These are phyloP conservation scores for Gasterosteus aculeatus DNA, from an alignment of 2,113 vertebrate genomes.

Conservation along the genomic window DNA sequence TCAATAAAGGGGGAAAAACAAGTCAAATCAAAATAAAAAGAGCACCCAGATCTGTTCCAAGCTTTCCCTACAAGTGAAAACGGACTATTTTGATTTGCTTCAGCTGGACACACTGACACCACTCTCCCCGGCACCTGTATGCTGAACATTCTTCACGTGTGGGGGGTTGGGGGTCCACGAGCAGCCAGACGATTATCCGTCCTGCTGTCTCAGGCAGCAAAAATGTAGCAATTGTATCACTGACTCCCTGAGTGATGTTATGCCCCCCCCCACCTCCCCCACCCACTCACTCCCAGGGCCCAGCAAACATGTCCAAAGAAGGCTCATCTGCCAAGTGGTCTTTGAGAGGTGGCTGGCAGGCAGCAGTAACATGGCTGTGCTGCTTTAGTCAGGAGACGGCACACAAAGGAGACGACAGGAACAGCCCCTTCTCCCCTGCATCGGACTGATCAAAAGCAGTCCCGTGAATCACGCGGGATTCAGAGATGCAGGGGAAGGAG, in stretches of 20 bases:
- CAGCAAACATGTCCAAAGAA: slow-evolving; percentile 49
- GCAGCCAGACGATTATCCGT: slow-evolving; percentile 51
- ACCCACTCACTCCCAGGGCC: slow-evolving; percentile 12
- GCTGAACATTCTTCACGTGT: slow-evolving; percentile 49
- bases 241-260: slow-evolving; percentile 29
- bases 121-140: slow-evolving; percentile 60
- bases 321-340: slow-evolving; percentile 55
- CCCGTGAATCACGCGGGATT: slow-evolving; percentile 78
- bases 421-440: slow-evolving; percentile 58
- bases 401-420: slow-evolving; percentile 81
- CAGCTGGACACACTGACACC: slow-evolving; percentile 11
- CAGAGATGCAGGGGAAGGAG: slow-evolving; percentile 64
- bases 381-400: slow-evolving; percentile 69
- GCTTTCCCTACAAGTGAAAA: not conserved
- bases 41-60: not conserved
- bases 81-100: slow-evolving; percentile 19
- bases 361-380: slow-evolving; percentile 67
- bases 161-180: slow-evolving; percentile 47
- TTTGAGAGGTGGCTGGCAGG: slow-evolving; percentile 63
- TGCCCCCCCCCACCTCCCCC: not conserved
- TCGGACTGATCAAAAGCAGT: slow-evolving; percentile 81
- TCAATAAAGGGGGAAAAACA: not conserved
- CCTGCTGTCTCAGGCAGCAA: slow-evolving; percentile 30
- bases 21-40: not conserved
- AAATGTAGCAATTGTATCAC: slow-evolving; percentile 24